phyloP scores from a whole-genome alignment of 2,797 vertebrate species.

The Macrochelys suwanniensis region DNA sequence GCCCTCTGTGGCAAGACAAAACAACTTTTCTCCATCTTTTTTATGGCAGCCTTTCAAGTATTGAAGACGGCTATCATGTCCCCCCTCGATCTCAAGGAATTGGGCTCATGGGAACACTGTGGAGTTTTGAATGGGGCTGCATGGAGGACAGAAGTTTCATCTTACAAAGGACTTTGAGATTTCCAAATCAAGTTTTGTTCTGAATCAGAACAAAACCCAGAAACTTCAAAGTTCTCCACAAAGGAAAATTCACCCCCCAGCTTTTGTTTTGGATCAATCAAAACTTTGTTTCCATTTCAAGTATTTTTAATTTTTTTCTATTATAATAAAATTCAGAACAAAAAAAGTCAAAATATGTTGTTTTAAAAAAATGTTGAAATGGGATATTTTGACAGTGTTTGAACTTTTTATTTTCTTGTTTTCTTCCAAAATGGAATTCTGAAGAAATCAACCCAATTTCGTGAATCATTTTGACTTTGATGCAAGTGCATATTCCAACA shows the following conservation, averaged over 20 bases:
- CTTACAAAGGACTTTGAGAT: background rate
- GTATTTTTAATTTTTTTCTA: background rate
- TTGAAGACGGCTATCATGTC: background rate
- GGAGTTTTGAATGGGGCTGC: background rate
- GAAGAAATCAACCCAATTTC: background rate
- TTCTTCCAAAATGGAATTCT: constrained; percentile 32
- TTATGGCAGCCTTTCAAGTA: background rate
- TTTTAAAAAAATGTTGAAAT: constrained; percentile 15
- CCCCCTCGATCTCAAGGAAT: background rate
- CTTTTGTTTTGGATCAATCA: background rate
- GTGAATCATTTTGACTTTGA: constrained; percentile 44
- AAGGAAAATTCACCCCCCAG: background rate
- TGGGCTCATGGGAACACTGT: background rate
- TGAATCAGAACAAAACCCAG: background rate
- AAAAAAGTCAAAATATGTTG: constrained; percentile 44
- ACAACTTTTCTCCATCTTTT: no score
- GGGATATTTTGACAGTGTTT: constrained; percentile 46
- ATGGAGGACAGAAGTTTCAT: background rate
- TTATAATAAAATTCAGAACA: background rate
- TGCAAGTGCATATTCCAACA: background rate
- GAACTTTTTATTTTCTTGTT: constrained; percentile 46
- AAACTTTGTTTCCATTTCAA: background rate
- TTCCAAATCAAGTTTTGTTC: background rate
- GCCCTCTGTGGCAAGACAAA: background rate
- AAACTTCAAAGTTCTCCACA: background rate